Base-by-base conservation (phyloP, 2,113 vertebrate species). In the Corythaixoides concolor region DNA sequence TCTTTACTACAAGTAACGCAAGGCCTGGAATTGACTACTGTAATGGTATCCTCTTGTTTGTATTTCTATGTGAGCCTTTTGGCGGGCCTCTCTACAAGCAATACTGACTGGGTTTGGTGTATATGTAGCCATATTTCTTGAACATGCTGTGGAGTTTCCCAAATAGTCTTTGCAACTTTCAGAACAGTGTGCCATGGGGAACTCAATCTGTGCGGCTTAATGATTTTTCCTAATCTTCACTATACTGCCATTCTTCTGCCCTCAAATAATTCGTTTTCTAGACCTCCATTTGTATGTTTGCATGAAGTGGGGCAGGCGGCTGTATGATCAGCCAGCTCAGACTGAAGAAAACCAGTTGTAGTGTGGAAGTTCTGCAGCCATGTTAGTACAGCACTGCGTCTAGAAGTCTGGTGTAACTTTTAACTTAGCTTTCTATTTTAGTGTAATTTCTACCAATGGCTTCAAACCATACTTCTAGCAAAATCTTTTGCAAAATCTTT, bases 41-140 rank as follows among this genome's bases (percentile, higher is more conserved):
- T 41, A 55, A 12, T 32, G 49, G 18, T 37, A 13, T 78, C 47
- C 43, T 75, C 3, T 10, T 64, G 49, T 66, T 76, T 55, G 19
- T 85, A 24, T 82, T 93, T 82, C 66, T 11, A 1, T 64, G 52
- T 12, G 52, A 72, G 32, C 21, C n/a, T 93, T 85, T 83, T 87
- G 43, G 35, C 27, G 66, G 33, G 43, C 64, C 33, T 55, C 20
- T 67, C 43, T 26, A 32, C 60, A 10, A 73, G 43, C 32, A 60
- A 24, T 41, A 19, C 16, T 47, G 39, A 4, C 15, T 47, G 55
- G 41, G 21, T 70, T 94, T 88, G 45, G 4, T 56, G 4, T 56
- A 4, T 3, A 0, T 6, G 7, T 5, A 21, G 28, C 28, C 39
- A 4, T 6, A 24, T 9, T 64, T 68, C 32, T n/a, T 39, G 49